Evolutionary conservation across 2,113 vertebrate genomes (phyloP).

Genomic region (Megaceryle torquata): DNA sequence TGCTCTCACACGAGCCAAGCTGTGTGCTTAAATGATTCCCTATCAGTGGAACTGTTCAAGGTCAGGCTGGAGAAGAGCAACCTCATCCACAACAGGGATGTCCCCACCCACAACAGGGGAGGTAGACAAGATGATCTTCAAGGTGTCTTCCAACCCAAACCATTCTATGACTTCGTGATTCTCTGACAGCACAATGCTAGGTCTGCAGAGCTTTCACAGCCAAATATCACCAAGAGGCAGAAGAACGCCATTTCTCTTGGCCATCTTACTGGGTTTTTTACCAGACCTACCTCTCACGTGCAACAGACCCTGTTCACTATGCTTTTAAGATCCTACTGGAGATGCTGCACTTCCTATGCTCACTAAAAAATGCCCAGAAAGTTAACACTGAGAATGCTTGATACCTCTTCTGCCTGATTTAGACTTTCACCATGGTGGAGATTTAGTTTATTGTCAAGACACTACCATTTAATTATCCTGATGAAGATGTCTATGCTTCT

Average conservation of each 20-base stretch:
- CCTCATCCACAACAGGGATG: background rate
- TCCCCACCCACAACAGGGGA: rapidly evolving
- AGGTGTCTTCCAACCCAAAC: background rate
- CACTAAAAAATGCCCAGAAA: background rate
- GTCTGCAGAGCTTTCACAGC: background rate
- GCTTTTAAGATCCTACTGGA: background rate
- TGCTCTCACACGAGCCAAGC: background rate
- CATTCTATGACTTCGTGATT: background rate
- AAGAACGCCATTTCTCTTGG: background rate
- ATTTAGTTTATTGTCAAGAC: background rate
- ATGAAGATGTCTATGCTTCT: background rate
- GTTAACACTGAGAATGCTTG: background rate
- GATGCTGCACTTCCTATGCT: background rate
- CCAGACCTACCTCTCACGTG: background rate
- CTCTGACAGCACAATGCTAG: background rate
- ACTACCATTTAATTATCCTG: background rate
- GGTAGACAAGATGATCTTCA: background rate
- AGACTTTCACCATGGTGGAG: background rate
- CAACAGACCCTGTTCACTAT: background rate
- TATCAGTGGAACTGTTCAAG: background rate
- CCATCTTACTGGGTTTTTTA: background rate
- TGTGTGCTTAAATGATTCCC: background rate
- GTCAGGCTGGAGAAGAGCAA: background rate
- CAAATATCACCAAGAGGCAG: background rate
- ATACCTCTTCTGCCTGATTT: background rate